Percentiles rank a stretch among this genome's conserved stretches.
These are phyloP conservation scores for Salpingus planirostris DNA, from an alignment of 2,888 invertebrate genomes.

Conservation along the genomic window DNA sequence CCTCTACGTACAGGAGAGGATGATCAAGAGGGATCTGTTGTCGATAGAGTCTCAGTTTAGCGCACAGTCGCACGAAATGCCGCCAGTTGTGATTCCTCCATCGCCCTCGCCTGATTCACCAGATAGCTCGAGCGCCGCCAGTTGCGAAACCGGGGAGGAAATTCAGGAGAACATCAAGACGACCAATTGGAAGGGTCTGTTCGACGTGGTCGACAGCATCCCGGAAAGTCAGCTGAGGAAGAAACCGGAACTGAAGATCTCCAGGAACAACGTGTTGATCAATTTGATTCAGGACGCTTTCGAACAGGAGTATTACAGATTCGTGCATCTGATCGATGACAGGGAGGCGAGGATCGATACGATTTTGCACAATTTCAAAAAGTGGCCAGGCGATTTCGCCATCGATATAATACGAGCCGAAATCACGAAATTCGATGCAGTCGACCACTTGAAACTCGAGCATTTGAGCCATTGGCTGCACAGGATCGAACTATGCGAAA, in stretches of 20 bases:
- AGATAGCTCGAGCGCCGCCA: conserved; percentile 17
- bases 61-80: too few species aligned
- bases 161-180: conserved; percentile 28
- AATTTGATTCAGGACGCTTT: conserved; percentile 48
- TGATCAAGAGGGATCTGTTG: conserved; percentile 20
- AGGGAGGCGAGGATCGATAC: conserved; percentile 45
- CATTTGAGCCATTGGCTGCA: conserved; percentile 49
- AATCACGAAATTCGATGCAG: conserved; percentile 41
- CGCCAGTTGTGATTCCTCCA: too few species aligned
- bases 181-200: conserved; percentile 37
- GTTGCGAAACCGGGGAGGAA: conserved; percentile 32
- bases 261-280: conserved; percentile 52
- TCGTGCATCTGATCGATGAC: conserved; percentile 47
- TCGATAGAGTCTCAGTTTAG: conserved; percentile 10
- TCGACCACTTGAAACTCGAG: conserved; percentile 19
- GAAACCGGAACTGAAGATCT: conserved; percentile 46
- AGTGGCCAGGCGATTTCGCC: conserved; percentile 51
- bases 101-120: too few species aligned
- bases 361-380: conserved; percentile 46
- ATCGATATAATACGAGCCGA: conserved; percentile 46
- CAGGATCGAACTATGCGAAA: conserved; percentile 56
- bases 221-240: conserved; percentile 48
- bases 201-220: conserved; percentile 47
- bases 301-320: conserved; percentile 44
- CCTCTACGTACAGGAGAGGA: conserved; percentile 40